Evolutionary conservation across 2,797 vertebrate species (phyloP).

Genomic region (Triplophysa yarkandensis): DNA sequence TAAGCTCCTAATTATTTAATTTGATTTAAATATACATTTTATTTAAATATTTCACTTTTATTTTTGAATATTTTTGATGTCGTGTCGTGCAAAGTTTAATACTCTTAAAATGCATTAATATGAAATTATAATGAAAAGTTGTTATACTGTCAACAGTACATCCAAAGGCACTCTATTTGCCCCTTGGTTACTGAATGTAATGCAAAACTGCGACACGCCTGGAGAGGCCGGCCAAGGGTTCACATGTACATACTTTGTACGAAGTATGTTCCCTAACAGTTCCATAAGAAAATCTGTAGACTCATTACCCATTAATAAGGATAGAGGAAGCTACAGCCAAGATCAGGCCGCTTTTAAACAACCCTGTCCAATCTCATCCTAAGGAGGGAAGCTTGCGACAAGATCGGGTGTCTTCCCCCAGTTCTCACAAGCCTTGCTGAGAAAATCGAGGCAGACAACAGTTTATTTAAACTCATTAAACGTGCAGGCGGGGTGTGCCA

Average conservation of each 20-base stretch:
- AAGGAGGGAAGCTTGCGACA: slow-evolving; percentile 10
- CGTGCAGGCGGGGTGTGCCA: slow-evolving; percentile 42
- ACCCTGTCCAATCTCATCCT: slow-evolving; percentile 60
- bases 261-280: neutral
- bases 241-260: neutral
- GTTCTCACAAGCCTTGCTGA: slow-evolving; percentile 28
- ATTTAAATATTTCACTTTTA: too few relatives aligned
- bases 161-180: neutral
- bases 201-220: neutral
- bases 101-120: too few relatives aligned
- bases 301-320: slow-evolving; percentile 33
- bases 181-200: neutral
- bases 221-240: too few relatives aligned
- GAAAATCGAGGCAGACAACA: slow-evolving; percentile 60
- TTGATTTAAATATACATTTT: too few relatives aligned
- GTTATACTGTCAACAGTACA: neutral
- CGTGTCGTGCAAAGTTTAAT: too few relatives aligned
- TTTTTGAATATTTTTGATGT: too few relatives aligned
- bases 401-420: slow-evolving; percentile 34
- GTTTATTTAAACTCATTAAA: slow-evolving; percentile 59
- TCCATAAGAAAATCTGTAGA: too few relatives aligned
- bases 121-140: too few relatives aligned
- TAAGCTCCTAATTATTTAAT: too few relatives aligned
- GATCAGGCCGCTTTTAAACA: slow-evolving; percentile 52
- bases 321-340: slow-evolving; percentile 24